Base-by-base conservation (phyloP, 2,797 vertebrate genomes). In the Allobates femoralis region DNA sequence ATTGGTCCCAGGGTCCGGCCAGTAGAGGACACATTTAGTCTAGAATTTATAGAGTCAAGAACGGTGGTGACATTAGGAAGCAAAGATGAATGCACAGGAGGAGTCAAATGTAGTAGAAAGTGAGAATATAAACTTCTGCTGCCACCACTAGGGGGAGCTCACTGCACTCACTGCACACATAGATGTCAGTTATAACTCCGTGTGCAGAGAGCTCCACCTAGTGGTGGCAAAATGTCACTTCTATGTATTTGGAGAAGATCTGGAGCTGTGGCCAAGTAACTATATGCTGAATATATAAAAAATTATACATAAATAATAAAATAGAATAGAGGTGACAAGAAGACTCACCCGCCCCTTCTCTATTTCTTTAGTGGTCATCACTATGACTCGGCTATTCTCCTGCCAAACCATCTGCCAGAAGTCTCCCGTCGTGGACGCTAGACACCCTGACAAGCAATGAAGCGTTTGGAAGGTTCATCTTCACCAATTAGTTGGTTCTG, bases 401-500 rank as follows among this genome's bases (percentile, higher is more conserved):
- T 99, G 98, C 97, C 98, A 99, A 2, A 94, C 93, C 98, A 99
- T 99, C 88, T 99, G 95, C 98, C 98, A 99, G 94, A 99, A 98
- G 91, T 99, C 96, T 0, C 94, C 95, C 86, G 97, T 94, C 0
- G 98, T 99, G 74, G 96, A 90, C 0, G 93, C 92, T 58, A 99
- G 92, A 91, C 98, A 99, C 10, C 98, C 92, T 99, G 98, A 85
- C 96, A 96, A 77, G 98, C 98, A 0, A 99, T 99, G 92, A 98
- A 99, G 66, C 94, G 93, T 93, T 99, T 99, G 71, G 92, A 91
- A 75, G 91, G 85, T 73, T 94, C 94, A 0, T 94, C 94, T 0
- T 93, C 91, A 80, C 91, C 90, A 78, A 94, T 90, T 34, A 95
- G 88, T 81, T 93, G 90, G 88, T 95, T 95, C 95, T 95, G 86